Conservation (phyloP, 1,140 invertebrate genomes). For the Gonatopus flavifemur region DNA sequence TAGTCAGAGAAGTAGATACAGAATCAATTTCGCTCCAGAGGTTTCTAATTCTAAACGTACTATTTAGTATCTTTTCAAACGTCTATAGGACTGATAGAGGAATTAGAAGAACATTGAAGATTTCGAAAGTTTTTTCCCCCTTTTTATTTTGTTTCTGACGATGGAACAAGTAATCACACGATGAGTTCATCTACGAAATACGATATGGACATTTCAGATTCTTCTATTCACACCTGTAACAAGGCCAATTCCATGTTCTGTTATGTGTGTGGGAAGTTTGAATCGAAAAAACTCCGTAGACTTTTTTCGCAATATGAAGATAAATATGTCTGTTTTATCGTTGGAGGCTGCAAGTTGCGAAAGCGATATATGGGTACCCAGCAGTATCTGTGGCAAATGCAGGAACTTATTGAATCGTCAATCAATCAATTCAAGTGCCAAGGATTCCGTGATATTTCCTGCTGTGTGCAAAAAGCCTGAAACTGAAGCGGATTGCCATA, state of each 20-base stretch:
- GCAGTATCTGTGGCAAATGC: slow-evolving; percentile 6
- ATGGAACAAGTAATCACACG: background rate
- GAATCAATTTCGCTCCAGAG: no score
- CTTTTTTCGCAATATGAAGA: slow-evolving; percentile 2
- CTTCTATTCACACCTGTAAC: no score
- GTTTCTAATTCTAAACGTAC: no score
- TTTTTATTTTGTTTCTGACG: background rate
- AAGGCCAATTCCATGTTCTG: no score
- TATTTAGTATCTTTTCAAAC: no score
- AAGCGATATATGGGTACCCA: slow-evolving; percentile 3
- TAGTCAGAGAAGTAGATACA: no score
- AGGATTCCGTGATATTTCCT: slow-evolving; percentile 8
- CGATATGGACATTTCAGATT: no score
- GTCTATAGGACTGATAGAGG: no score
- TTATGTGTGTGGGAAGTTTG: slow-evolving; percentile 10
- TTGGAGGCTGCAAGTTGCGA: slow-evolving; percentile 4
- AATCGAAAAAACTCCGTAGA: slow-evolving; percentile 5
- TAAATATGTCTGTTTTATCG: slow-evolving; percentile 6
- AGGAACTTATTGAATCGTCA: slow-evolving; percentile 2
- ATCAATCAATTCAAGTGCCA: background rate
- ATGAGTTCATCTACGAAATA: background rate
- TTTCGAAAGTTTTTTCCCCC: no score
- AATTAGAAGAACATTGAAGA: no score
- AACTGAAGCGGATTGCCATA: no score
- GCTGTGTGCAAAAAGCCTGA: background rate